Conservation (phyloP, 2,888 invertebrate species). For the Cinara cedri region DNA sequence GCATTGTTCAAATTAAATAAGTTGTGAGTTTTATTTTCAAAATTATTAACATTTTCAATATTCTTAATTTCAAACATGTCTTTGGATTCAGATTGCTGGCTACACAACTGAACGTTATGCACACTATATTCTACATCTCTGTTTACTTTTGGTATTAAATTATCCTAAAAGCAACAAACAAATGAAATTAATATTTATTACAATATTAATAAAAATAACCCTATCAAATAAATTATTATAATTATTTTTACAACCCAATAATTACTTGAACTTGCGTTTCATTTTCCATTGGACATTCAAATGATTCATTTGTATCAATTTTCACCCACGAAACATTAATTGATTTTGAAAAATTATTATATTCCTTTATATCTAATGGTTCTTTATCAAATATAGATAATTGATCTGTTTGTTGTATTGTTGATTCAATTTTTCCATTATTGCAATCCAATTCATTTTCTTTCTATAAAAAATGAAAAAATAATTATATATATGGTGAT, state of each 20-base stretch:
- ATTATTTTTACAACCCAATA: not conserved
- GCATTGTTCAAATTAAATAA: not conserved
- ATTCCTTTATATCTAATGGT: not conserved
- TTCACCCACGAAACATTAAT: slow-evolving; percentile 20
- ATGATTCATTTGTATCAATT: not conserved
- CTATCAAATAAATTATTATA: not conserved
- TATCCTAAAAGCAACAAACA: slow-evolving; percentile 9
- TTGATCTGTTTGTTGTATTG: not conserved
- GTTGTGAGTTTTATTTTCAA: not conserved
- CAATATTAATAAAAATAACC: not conserved
- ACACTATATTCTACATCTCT: not conserved
- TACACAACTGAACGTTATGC: not conserved
- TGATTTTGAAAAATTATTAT: not conserved
- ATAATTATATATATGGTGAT: not conserved
- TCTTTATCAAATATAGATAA: not conserved
- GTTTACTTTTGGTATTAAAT: not conserved
- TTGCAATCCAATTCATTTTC: slow-evolving; percentile 2
- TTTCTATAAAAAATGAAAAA: slow-evolving; percentile 14
- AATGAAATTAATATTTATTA: not conserved
- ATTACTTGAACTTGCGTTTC: not conserved
- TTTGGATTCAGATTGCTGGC: not conserved
- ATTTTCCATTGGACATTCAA: not conserved
- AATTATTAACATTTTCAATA: not conserved
- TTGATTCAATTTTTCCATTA: not conserved
- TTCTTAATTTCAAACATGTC: not conserved